A percentile compares a stretch with the other conserved stretches of the same genome.
phyloP scores from a whole-genome alignment of 2,797 vertebrate genomes.

The Pitangus sulphuratus region DNA sequence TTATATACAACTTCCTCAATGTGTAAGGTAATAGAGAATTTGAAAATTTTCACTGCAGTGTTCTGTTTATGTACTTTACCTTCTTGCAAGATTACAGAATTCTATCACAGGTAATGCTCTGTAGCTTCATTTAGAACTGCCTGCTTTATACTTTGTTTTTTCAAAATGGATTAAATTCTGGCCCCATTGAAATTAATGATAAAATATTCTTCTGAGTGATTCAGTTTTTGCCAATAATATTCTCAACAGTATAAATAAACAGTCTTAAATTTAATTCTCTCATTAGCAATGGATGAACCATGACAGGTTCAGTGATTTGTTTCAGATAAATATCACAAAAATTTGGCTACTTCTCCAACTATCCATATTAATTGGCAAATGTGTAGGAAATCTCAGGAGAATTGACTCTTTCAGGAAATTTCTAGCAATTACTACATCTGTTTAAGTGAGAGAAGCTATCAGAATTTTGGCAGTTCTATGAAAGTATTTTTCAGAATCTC shows the following conservation, averaged over 20 bases:
- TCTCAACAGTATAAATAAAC: not conserved
- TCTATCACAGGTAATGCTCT: not conserved
- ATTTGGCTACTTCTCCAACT: not conserved
- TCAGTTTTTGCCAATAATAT: not conserved
- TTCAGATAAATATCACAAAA: not conserved
- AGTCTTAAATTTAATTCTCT: not conserved
- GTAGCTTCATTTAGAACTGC: not conserved
- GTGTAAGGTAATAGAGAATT: not conserved
- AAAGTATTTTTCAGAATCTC: not conserved
- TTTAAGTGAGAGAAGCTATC: not conserved
- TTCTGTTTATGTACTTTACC: not conserved
- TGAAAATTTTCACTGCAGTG: not conserved
- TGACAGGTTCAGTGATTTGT: not conserved
- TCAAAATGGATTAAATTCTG: not conserved
- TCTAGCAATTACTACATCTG: slow-evolving; percentile 28
- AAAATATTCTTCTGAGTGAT: not conserved
- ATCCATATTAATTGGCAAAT: slow-evolving; percentile 14
- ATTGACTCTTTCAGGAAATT: slow-evolving; percentile 7
- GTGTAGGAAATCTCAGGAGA: not conserved
- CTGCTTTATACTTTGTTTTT: not conserved
- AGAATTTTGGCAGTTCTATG: not conserved
- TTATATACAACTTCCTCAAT: not conserved
- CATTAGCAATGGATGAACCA: slow-evolving; percentile 11
- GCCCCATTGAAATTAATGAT: not conserved
- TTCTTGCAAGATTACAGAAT: not conserved